Base-by-base conservation (phyloP, 2,113 vertebrate species). In the Tenrec ecaudatus region DNA sequence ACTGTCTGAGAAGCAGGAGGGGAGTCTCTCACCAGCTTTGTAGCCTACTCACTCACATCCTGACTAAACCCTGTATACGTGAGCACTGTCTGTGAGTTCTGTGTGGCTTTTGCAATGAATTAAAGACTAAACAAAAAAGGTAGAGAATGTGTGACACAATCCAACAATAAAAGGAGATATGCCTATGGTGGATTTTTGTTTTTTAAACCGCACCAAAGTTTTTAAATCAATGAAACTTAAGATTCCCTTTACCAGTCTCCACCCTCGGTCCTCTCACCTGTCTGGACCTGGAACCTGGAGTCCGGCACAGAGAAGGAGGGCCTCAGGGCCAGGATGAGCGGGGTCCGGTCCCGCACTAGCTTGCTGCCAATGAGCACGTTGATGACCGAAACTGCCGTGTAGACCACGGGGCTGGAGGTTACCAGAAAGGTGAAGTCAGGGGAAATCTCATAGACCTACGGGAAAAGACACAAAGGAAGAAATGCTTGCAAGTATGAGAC, bases 321-420 rank as follows among this genome's bases (percentile, higher is more conserved):
- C 80, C 98, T 98, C 88, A 99, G 94, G 4, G 98, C 98, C 88
- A 99, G 96, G 95, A 99, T 99, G 80, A 98, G 77, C 77, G 98
- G 98, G 15, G 97, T 96, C 0, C 98, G 97, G 69, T 95, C 98
- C 88, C 0, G 97, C 71, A 95, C 98, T 94, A 97, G 98, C 92
- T 96, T 97, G 97, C 97, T 98, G 82, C 97, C 97, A 77, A 97
- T 73, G 86, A 99, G 98, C 3, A 98, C 98, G 0, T 99, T 99
- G 94, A 99, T 98, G 91, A 99, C 99, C 14, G 99, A 99, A 97
- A 99, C 98, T 62, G 99, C 98, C 1, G 99, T 99, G 98, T 99
- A 99, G 89, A 99, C 98, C 23, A 99, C 98, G 19, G 99, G 98
- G 91, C 99, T 99, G 0, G 99, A 99, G 77, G 99, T 99, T 33